A percentile compares a stretch with the other conserved stretches of the same genome.
These are phyloP conservation scores for Drosophila melanosoma DNA, from an alignment of 2,888 invertebrate species.

Conservation along the genomic window DNA sequence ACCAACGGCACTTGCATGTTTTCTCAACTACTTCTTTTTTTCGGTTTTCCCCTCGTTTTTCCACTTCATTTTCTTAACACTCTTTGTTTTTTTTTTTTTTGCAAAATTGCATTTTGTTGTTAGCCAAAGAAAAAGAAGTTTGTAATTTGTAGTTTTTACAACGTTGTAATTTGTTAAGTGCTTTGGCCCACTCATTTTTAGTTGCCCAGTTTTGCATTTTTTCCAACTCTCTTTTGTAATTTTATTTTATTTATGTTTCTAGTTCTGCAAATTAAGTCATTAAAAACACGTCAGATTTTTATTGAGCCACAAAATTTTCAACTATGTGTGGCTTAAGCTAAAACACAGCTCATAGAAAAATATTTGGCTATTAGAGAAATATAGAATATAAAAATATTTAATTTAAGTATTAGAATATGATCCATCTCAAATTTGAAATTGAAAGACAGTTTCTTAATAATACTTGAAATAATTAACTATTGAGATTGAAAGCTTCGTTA, in stretches of 20 bases:
- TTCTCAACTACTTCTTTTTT: slow-evolving; percentile 16
- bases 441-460: neutral
- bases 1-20: slow-evolving; percentile 43
- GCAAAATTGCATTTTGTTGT: slow-evolving; percentile 62
- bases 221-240: neutral
- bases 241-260: slow-evolving; percentile 11
- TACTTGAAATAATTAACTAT: neutral
- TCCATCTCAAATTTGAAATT: neutral
- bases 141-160: slow-evolving; percentile 74
- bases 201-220: slow-evolving; percentile 6
- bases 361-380: neutral
- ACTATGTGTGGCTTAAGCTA: neutral
- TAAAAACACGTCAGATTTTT: slow-evolving; percentile 56
- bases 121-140: slow-evolving; percentile 52
- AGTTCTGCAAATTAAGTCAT: slow-evolving; percentile 67
- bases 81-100: slow-evolving; percentile 49
- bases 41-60: neutral
- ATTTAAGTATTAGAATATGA: neutral
- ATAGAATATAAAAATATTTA: neutral
- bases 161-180: slow-evolving; percentile 75
- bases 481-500: neutral
- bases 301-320: neutral
- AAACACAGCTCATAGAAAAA: neutral
- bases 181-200: slow-evolving; percentile 31
- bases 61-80: neutral